Conservation (phyloP, 2,113 vertebrate genomes). For the Glareola pratincola region DNA sequence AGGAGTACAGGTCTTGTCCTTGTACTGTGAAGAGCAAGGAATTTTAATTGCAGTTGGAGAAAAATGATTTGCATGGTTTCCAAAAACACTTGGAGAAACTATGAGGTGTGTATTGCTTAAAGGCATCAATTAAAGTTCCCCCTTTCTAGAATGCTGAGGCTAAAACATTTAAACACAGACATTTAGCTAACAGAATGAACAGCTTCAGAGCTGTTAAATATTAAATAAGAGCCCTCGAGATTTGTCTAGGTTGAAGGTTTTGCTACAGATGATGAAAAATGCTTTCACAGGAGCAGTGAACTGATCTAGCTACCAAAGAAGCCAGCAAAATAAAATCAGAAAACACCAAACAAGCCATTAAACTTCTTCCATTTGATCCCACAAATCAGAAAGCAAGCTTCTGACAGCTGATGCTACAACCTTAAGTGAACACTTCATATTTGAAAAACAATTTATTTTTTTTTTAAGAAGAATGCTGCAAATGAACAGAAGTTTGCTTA, state of each 20-base stretch:
- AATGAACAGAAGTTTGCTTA: neutral
- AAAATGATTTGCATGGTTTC: neutral
- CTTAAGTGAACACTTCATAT: neutral
- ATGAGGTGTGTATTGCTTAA: neutral
- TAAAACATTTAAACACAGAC: neutral
- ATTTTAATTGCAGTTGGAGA: neutral
- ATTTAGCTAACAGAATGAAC: neutral
- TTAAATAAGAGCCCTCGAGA: neutral
- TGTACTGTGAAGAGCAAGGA: neutral
- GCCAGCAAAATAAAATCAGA: neutral
- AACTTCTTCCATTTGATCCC: neutral
- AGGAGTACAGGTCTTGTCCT: neutral
- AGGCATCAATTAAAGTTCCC: neutral
- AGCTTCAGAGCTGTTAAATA: neutral
- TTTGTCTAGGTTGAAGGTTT: neutral
- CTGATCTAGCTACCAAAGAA: neutral
- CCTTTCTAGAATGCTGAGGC: neutral
- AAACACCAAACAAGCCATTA: neutral
- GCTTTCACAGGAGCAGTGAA: neutral
- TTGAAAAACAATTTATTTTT: neutral
- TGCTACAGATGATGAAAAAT: neutral
- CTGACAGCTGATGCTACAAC: neutral
- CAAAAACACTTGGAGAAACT: neutral
- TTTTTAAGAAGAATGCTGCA: neutral
- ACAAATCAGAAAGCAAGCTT: neutral